phyloP scores from a whole-genome alignment of 2,797 vertebrate genomes.

The Lutjanus campechanus region DNA sequence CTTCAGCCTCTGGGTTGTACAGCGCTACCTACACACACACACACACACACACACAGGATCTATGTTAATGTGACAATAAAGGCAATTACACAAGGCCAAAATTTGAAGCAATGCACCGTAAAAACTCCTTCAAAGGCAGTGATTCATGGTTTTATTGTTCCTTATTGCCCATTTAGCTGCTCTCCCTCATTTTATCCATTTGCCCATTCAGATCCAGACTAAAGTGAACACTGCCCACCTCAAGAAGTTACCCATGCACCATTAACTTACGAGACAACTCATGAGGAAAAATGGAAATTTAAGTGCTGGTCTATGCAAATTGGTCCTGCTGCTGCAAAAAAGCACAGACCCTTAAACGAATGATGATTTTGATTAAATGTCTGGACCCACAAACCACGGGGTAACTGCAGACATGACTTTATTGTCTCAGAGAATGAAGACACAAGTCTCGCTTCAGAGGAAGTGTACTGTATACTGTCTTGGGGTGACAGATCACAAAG shows the following conservation, averaged over 20 bases:
- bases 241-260: slow-evolving; percentile 45
- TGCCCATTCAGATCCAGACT: slow-evolving; percentile 9
- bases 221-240: slow-evolving; percentile 29
- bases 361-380: slow-evolving; percentile 44
- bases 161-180: slow-evolving; percentile 8
- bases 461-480: slow-evolving; percentile 34
- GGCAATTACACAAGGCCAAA: slow-evolving; percentile 16
- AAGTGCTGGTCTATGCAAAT: slow-evolving; percentile 47
- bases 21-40: slow-evolving; percentile 87
- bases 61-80: slow-evolving; percentile 39
- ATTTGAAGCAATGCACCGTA: slow-evolving; percentile 16
- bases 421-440: slow-evolving; percentile 19
- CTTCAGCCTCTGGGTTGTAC: slow-evolving; percentile 92
- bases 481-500: slow-evolving; percentile 62
- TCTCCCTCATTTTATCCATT: slow-evolving; percentile 21
- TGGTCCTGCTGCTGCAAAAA: slow-evolving; percentile 24
- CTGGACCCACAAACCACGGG: slow-evolving; percentile 26
- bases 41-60: slow-evolving; percentile 31
- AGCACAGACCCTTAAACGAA: slow-evolving; percentile 27
- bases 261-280: slow-evolving; percentile 53
- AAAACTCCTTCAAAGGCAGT: slow-evolving; percentile 20
- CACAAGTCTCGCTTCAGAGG: slow-evolving; percentile 19
- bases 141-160: slow-evolving; percentile 34
- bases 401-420: slow-evolving; percentile 18
- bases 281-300: slow-evolving; percentile 58